A percentile compares a stretch with the other conserved stretches of the same genome.
Conservation (phyloP, 2,888 invertebrate genomes). For the Cephus rjabovi region DNA sequence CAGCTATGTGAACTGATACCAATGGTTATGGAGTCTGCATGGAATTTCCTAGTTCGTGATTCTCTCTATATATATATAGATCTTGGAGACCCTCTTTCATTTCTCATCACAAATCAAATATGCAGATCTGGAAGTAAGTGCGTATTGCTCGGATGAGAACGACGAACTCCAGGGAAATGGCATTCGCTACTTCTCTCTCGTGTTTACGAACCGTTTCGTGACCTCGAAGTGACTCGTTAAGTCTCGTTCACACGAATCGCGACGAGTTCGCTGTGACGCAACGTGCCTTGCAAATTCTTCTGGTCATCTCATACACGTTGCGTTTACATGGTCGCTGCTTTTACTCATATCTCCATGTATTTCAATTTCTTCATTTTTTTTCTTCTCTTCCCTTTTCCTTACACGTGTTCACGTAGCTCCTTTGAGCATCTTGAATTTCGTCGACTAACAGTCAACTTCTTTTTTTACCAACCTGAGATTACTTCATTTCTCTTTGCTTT, state of each 20-base stretch:
- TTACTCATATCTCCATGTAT: neutral
- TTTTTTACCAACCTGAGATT: neutral
- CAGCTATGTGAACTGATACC: neutral
- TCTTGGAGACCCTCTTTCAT: neutral
- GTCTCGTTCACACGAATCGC: neutral
- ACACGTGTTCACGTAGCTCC: too few relatives aligned
- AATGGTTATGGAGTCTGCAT: too few relatives aligned
- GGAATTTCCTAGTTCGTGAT: too few relatives aligned
- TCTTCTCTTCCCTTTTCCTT: neutral
- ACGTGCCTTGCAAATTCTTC: neutral
- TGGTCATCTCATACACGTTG: neutral
- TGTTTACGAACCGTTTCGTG: conserved; percentile 11
- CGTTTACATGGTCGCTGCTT: neutral
- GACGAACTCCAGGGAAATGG: conserved; percentile 9
- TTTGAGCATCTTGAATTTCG: too few relatives aligned
- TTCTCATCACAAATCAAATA: neutral
- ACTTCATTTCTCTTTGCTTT: neutral
- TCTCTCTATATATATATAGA: neutral
- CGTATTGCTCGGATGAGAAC: conserved; percentile 1
- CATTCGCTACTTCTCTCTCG: conserved; percentile 17
- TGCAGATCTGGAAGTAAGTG: conserved; percentile 8
- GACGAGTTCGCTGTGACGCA: too few relatives aligned
- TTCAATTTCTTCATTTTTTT: neutral
- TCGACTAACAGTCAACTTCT: neutral
- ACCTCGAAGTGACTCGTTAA: conserved; percentile 18